phyloP scores from a whole-genome alignment of 2,888 invertebrate genomes.

The Drosophila nigricruria region DNA sequence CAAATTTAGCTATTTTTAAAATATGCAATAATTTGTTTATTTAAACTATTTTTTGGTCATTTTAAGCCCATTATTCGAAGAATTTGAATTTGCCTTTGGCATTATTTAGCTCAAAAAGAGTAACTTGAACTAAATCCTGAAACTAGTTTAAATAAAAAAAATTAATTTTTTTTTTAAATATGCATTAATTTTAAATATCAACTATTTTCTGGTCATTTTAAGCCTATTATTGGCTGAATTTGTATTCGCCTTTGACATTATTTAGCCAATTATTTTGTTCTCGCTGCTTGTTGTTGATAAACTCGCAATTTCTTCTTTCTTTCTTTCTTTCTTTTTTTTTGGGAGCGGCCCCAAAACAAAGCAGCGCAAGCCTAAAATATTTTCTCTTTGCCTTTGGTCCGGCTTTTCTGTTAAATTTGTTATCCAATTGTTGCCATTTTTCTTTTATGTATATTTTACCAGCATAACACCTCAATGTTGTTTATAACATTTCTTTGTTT shows the following conservation, averaged over 20 bases:
- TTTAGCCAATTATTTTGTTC: slow-evolving; percentile 27
- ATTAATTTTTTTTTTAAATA: too few relatives aligned
- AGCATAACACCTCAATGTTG: slow-evolving; percentile 2
- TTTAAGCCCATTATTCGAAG: not conserved
- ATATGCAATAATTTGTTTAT: not conserved
- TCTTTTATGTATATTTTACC: not conserved
- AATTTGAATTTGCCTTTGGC: not conserved
- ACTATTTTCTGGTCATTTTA: not conserved
- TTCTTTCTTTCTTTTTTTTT: slow-evolving; percentile 44
- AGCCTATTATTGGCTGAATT: not conserved
- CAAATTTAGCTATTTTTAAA: not conserved
- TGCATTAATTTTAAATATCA: not conserved
- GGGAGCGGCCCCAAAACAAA: slow-evolving; percentile 68
- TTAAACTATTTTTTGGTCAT: not conserved
- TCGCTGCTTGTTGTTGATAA: slow-evolving; percentile 64
- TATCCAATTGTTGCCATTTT: slow-evolving; percentile 38
- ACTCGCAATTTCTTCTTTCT: slow-evolving; percentile 33
- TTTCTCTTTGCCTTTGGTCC: slow-evolving; percentile 56
- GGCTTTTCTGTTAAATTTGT: slow-evolving; percentile 30
- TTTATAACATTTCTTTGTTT: slow-evolving; percentile 31
- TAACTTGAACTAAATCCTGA: too few relatives aligned
- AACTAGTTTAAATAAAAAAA: too few relatives aligned
- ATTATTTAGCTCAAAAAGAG: slow-evolving; percentile 28
- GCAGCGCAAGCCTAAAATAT: slow-evolving; percentile 48
- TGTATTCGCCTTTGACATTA: slow-evolving; percentile 4